A percentile compares a stretch with the other conserved stretches of the same genome.
Evolutionary conservation across 2,113 vertebrate species (phyloP).

Genomic region (Dromas ardeola): DNA sequence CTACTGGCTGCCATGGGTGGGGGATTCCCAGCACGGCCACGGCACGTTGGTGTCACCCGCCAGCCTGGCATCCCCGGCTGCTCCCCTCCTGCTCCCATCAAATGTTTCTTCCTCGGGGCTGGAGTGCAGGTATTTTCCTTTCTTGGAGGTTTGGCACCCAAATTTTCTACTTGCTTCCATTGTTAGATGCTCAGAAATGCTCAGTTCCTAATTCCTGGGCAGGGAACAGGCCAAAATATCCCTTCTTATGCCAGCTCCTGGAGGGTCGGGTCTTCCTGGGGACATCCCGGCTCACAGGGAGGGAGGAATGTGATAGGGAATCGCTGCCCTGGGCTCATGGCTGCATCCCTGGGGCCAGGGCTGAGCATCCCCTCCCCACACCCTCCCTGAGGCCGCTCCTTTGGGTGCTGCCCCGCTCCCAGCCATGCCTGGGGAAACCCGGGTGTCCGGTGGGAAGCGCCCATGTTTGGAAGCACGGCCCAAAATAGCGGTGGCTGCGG

Average conservation of each 20-base stretch:
- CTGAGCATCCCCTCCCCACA: neutral
- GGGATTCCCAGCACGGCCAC: neutral
- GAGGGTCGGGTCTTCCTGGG: neutral
- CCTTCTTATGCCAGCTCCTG: neutral
- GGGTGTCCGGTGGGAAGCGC: neutral
- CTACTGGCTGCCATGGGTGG: neutral
- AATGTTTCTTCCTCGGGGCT: neutral
- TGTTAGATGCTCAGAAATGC: neutral
- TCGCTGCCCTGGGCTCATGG: neutral
- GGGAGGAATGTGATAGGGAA: neutral
- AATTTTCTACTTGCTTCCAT: neutral
- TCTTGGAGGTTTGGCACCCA: neutral
- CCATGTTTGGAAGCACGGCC: slow-evolving; percentile 30
- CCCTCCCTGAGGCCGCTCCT: neutral
- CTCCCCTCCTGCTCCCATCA: neutral
- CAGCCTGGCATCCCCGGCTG: neutral
- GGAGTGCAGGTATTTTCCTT: neutral
- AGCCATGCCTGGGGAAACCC: neutral
- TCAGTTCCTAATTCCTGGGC: neutral
- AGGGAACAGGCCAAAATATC: neutral
- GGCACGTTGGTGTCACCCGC: neutral
- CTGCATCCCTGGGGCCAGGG: neutral
- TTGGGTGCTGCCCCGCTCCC: neutral
- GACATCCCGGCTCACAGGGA: neutral
- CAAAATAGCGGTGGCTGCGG: neutral